Conservation (phyloP, 2,888 invertebrate genomes). For the Aphelenchoides bicaudatus region DNA sequence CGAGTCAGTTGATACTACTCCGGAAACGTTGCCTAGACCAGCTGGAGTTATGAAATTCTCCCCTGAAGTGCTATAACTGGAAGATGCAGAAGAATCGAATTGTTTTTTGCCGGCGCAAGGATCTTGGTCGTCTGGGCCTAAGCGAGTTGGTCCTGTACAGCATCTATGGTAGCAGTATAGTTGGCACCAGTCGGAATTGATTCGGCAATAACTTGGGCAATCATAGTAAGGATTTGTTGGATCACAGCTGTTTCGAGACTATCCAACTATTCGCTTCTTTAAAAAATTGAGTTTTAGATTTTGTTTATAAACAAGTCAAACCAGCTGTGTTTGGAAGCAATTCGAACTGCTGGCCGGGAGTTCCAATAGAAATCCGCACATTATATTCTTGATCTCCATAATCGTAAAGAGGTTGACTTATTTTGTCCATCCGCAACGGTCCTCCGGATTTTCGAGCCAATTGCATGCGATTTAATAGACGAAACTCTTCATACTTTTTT, state of each 20-base stretch:
- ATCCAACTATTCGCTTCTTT: conserved; percentile 5
- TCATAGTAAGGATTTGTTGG: neutral
- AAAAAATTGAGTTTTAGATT: too few relatives aligned
- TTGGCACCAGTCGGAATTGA: neutral
- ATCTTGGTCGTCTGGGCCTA: neutral
- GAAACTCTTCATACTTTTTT: neutral
- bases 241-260: neutral
- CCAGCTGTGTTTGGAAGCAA: too few relatives aligned
- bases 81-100: conserved; percentile 4
- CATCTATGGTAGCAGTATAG: conserved; percentile 1
- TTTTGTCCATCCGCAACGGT: neutral
- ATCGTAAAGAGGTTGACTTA: conserved; percentile 4
- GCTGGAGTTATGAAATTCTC: neutral
- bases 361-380: neutral
- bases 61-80: neutral
- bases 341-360: neutral
- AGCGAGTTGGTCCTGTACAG: neutral
- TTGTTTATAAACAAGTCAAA: too few relatives aligned
- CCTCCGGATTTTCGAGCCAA: conserved; percentile 1
- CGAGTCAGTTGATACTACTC: neutral
- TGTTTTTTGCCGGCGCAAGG: neutral
- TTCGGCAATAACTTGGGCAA: neutral
- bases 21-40: conserved; percentile 4
- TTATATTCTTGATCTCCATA: conserved; percentile 3
- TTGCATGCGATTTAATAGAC: neutral